Evolutionary conservation across 2,113 vertebrate species (phyloP).

Genomic region (Pluvianellus socialis): DNA sequence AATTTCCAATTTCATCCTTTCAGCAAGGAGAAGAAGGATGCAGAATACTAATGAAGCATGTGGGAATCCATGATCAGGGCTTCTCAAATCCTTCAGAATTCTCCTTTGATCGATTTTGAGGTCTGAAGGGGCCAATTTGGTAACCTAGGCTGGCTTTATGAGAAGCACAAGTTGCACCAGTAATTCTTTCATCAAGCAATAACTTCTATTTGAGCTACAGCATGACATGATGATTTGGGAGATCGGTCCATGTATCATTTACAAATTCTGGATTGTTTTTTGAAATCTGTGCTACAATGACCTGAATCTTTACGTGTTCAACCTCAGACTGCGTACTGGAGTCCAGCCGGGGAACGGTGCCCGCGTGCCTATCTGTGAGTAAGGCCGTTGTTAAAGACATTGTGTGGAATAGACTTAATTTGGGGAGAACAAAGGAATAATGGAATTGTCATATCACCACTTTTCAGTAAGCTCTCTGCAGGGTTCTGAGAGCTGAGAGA

Average conservation of each 20-base stretch:
- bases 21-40: not conserved
- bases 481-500: not conserved
- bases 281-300: not conserved
- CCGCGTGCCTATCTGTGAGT: not conserved
- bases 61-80: not conserved
- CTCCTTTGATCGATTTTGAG: not conserved
- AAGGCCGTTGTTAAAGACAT: not conserved
- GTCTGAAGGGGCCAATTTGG: not conserved
- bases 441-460: not conserved
- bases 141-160: not conserved
- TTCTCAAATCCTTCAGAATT: not conserved
- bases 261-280: not conserved
- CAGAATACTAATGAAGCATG: not conserved
- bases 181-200: not conserved
- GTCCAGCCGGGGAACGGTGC: not conserved
- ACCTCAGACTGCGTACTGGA: fast-evolving
- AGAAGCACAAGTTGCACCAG: not conserved
- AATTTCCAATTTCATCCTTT: not conserved
- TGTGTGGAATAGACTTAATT: not conserved
- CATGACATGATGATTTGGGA: not conserved
- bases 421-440: not conserved
- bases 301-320: not conserved
- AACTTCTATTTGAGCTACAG: not conserved
- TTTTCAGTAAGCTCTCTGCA: not conserved
- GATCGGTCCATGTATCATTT: not conserved